A percentile compares a stretch with the other conserved stretches of the same genome.
Conservation (phyloP, 2,888 invertebrate genomes). For the Notocelia uddmanniana region DNA sequence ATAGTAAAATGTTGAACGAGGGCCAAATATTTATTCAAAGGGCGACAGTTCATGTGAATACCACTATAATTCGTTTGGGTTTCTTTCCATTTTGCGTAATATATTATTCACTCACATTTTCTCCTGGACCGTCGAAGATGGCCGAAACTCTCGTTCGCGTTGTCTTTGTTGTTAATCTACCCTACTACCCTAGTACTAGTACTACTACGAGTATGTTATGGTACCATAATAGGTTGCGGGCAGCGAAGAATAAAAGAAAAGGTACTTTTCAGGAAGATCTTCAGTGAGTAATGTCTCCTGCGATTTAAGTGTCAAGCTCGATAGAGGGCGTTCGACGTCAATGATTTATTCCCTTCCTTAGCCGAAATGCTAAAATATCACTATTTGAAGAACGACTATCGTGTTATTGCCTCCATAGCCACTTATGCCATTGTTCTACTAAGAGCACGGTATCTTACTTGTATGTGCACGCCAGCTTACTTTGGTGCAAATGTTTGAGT, state of each 20-base stretch:
- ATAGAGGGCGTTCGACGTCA: conserved; percentile 52
- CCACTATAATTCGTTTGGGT: conserved; percentile 36
- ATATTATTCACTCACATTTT: conserved; percentile 51
- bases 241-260: conserved; percentile 23
- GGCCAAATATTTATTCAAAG: conserved; percentile 45
- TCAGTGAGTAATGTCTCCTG: conserved; percentile 69
- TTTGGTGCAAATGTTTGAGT: conserved; percentile 57
- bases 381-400: background rate
- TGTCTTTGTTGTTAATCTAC: background rate
- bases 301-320: conserved; percentile 64
- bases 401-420: conserved; percentile 1
- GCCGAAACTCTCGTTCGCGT: conserved; percentile 13
- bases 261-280: conserved; percentile 54
- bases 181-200: too few species aligned
- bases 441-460: conserved; percentile 16
- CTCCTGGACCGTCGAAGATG: conserved; percentile 43
- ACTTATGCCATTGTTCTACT: conserved; percentile 13
- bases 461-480: conserved; percentile 48
- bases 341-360: conserved; percentile 53
- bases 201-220: conserved; percentile 18
- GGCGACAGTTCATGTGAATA: conserved; percentile 42
- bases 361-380: conserved; percentile 46
- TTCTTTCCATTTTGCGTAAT: conserved; percentile 33
- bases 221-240: conserved; percentile 10
- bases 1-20: conserved; percentile 45